These are phyloP conservation scores for Rutpela maculata DNA, from an alignment of 2,888 invertebrate species.

Conservation along the genomic window DNA sequence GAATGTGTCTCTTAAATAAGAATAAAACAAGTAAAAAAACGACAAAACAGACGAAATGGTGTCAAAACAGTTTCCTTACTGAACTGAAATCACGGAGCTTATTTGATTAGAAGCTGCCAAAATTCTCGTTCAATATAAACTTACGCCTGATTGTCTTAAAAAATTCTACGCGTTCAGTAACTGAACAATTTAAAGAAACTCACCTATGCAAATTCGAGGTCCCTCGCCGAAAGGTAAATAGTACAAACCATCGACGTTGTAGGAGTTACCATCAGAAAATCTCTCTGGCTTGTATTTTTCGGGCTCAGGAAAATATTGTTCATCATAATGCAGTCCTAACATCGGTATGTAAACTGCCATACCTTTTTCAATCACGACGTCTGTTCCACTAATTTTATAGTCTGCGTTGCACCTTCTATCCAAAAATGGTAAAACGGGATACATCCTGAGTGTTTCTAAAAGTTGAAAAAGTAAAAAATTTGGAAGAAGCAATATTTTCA, in stretches of 20 bases:
- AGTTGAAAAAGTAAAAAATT: not conserved
- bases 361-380: conserved; percentile 67
- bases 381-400: conserved; percentile 63
- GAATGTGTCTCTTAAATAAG: too few relatives aligned
- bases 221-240: conserved; percentile 66
- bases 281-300: conserved; percentile 63
- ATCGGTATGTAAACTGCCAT: conserved; percentile 66
- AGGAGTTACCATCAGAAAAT: conserved; percentile 57
- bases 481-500: too few relatives aligned
- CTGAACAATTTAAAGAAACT: too few relatives aligned
- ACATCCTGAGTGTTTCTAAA: conserved; percentile 72
- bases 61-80: too few relatives aligned
- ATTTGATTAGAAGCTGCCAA: too few relatives aligned
- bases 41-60: too few relatives aligned
- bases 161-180: too few relatives aligned
- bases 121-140: too few relatives aligned
- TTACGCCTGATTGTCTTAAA: too few relatives aligned
- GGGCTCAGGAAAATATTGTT: conserved; percentile 64
- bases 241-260: conserved; percentile 56
- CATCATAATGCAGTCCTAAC: conserved; percentile 62
- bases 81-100: too few relatives aligned
- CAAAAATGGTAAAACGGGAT: conserved; percentile 69
- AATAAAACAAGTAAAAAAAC: too few relatives aligned
- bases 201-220: conserved; percentile 65
- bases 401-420: conserved; percentile 64